A percentile compares a stretch with the other conserved stretches of the same genome.
Evolutionary conservation across 1,140 invertebrate species (phyloP).

Genomic region (Drosophila pectinifera): DNA sequence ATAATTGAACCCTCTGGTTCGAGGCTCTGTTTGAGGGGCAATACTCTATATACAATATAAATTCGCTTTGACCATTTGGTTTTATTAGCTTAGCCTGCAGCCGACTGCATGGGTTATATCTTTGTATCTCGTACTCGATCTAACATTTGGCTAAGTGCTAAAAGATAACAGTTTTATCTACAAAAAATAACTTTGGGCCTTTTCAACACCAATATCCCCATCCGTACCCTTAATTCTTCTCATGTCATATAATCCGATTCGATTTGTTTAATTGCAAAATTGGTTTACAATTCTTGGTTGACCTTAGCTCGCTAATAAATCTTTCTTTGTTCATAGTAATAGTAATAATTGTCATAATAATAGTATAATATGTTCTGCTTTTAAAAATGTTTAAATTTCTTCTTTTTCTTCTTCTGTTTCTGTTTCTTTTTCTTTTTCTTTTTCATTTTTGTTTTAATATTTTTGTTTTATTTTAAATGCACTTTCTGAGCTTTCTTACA

Average conservation of each 20-base stretch:
- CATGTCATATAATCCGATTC: constrained; percentile 33
- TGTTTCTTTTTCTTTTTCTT: constrained; percentile 21
- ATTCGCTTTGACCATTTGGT: constrained; percentile 76
- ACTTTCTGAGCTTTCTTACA: constrained; percentile 84
- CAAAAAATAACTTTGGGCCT: constrained; percentile 75
- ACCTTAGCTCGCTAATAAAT: constrained; percentile 76
- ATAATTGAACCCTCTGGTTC: constrained; percentile 63
- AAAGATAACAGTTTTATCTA: constrained; percentile 84
- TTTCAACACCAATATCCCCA: constrained; percentile 43
- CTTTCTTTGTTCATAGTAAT: constrained; percentile 67
- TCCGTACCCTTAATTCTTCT: constrained; percentile 14
- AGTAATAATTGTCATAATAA: constrained; percentile 79
- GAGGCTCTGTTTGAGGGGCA: constrained; percentile 47
- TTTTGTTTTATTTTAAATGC: constrained; percentile 74
- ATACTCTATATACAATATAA: constrained; percentile 76
- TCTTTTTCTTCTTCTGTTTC: constrained; percentile 18
- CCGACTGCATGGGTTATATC: constrained; percentile 52
- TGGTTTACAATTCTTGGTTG: constrained; percentile 64
- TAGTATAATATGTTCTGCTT: constrained; percentile 64
- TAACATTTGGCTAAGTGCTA: constrained; percentile 82
- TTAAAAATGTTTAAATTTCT: constrained; percentile 66
- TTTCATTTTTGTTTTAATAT: constrained; percentile 32
- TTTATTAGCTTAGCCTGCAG: constrained; percentile 70
- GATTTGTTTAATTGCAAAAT: constrained; percentile 74
- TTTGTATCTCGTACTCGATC: constrained; percentile 56